Evolutionary conservation across 1,140 invertebrate species (phyloP), one percentile per base, ranked within the genome.

Genomic region (Meloidogyne exigua): DNA sequence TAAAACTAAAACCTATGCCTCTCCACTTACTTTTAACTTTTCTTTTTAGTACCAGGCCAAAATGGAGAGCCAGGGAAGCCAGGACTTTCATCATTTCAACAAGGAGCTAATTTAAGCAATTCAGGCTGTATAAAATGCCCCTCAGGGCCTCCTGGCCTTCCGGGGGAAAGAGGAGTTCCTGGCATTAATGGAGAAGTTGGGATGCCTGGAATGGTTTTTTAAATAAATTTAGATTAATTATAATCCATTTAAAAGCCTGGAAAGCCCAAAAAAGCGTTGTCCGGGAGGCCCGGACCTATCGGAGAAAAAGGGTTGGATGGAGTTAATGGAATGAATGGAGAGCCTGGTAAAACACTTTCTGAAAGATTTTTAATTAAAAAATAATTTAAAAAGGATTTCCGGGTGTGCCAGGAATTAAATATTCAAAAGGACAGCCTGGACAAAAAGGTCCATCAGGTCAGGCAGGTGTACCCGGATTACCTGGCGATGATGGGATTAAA

Each of bases 181-280:
- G 69, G 76, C n/a, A n/a, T 74, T 21, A 62, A 32, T 18, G 69
- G 71, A 66, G 62, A 36, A 76, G 72, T 15, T n/a, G 76, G 76
- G 5, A 70, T 25, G 25, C 70, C 44, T 25, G 76, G 75, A 36
- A 12, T 64, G 25, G n/a, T 75, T 72, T 77, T 77, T 49, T 42
- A 18, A 25, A 9, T 64, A 23, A 25, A 23, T 32, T 76, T 13
- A 23, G 21, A 18, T 75, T 13, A 36, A 18, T 4, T 74, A 15
- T 18, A 42, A 26, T 32, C 9, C 49, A 67, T 69, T 12, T 42
- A n/a, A 42, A 26, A 71, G 69, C 36, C 69, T 13, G 69, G 69
- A 42, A 42, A 9, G n/a, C 12, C 69, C 2, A 71, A 71, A 71
- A 44, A 26, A 10, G 69, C 69, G 11, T 18, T 62, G 25, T 13